Conservation (phyloP, 2,888 invertebrate species). For the Trachelus tabidus region DNA sequence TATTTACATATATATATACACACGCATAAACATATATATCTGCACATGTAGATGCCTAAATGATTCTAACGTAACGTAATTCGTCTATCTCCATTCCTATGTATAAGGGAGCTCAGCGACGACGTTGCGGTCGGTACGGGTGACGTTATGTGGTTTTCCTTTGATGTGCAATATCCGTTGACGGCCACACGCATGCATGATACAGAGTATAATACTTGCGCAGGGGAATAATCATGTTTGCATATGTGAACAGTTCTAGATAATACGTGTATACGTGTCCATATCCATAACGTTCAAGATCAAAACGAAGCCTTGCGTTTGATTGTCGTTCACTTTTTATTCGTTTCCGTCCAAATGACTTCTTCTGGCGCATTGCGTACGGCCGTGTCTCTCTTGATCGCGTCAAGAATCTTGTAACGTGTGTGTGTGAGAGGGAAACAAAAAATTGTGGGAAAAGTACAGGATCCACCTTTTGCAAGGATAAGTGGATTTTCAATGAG, state of each 20-base stretch:
- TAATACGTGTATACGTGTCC: not conserved
- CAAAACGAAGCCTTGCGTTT: not conserved
- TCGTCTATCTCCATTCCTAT: not conserved
- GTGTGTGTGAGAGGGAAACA: not conserved
- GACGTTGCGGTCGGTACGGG: conserved; percentile 8
- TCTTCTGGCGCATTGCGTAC: not conserved
- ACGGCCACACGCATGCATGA: conserved; percentile 11
- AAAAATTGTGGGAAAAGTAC: not conserved
- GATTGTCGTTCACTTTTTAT: not conserved
- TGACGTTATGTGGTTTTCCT: conserved; percentile 35
- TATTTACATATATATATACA: too few relatives aligned
- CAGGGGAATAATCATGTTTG: not conserved
- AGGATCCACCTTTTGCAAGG: not conserved
- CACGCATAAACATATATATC: too few relatives aligned
- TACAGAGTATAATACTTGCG: not conserved
- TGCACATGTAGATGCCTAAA: not conserved
- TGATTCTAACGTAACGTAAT: conserved; percentile 1
- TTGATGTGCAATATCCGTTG: conserved; percentile 37
- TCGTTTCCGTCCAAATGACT: not conserved
- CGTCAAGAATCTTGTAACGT: not conserved
- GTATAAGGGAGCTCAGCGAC: not conserved
- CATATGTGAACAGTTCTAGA: not conserved
- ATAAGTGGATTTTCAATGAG: not conserved
- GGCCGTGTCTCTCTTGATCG: not conserved
- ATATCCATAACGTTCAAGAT: not conserved